Evolutionary conservation across 2,888 invertebrate species (phyloP), one percentile per base, ranked within the genome.

Genomic region (Cerastis rubricosa): DNA sequence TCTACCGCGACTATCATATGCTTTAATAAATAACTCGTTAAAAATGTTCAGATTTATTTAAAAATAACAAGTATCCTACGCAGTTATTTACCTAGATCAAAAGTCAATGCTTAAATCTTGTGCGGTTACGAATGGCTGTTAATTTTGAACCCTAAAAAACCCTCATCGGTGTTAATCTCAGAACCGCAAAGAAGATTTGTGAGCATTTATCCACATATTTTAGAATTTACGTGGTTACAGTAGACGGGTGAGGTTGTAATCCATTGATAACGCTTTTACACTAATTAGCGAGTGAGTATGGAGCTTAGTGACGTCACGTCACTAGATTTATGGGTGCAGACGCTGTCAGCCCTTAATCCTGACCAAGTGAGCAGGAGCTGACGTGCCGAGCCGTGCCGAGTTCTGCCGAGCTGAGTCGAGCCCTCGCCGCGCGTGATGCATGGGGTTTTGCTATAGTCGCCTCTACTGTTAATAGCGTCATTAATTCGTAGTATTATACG

Each of bases 231-330:
- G 78, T 78, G 84, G 80, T 80, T 69, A 70, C 80, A 73, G 83
- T 88, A 80, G 81, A 85, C 84, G 84, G 82, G 83, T 80, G 71
- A 80, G 82, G 74, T 80, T 83, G 84, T 90, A 91, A 91, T 91
- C 90, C 90, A 91, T 91, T 92, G 92, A 93, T 92, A 93, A 91
- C 89, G 93, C 92, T 94, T 94, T 95, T 94, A 93, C 92, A 91
- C 92, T 94, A 95, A 95, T 95, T 94, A 95, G 92, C 91, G 91
- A 93, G 92, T 90, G 91, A 92, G 94, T 93, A 87, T 85, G 90
- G 90, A 90, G 94, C 92, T 95, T 94, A 95, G 91, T 89, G 89
- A 90, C 89, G 93, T 93, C 92, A 93, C 93, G 91, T 90, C 88
- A 88, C 87, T 90, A 93, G 94, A 95, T 95, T 95, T 95, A 95